Conservation (phyloP, 2,888 invertebrate genomes). For the Meiosimyza decipiens region DNA sequence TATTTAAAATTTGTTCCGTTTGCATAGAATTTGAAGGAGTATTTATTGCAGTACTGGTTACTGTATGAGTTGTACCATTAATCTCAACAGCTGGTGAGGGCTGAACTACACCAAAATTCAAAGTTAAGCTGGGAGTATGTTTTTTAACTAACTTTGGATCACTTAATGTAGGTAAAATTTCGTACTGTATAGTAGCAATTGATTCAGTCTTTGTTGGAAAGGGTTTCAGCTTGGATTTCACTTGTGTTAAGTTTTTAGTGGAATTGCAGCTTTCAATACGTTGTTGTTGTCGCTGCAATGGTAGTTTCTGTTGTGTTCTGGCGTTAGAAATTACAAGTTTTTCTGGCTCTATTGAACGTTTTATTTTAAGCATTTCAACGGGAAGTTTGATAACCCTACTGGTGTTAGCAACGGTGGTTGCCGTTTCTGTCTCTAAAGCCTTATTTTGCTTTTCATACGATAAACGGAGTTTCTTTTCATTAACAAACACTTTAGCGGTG, state of each 20-base stretch:
- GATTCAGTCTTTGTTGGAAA: slow-evolving; percentile 4
- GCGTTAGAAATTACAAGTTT: neutral
- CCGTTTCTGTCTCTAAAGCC: neutral
- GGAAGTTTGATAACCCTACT: neutral
- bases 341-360: too few relatives aligned
- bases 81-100: too few relatives aligned
- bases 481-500: too few relatives aligned
- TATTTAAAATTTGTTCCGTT: slow-evolving; percentile 53
- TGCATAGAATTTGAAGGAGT: slow-evolving; percentile 32
- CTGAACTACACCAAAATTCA: too few relatives aligned
- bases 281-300: slow-evolving; percentile 3
- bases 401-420: neutral
- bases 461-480: neutral
- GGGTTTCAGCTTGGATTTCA: neutral
- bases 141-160: too few relatives aligned
- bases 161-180: too few relatives aligned
- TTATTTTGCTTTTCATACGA: neutral
- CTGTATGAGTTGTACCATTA: neutral
- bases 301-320: neutral
- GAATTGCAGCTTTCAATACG: neutral
- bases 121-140: too few relatives aligned
- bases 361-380: too few relatives aligned
- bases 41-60: slow-evolving; percentile 8
- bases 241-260: too few relatives aligned
- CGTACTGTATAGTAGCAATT: neutral